Evolutionary conservation across 1,140 invertebrate genomes (phyloP).

Genomic region (Chironomus striatipennis): DNA sequence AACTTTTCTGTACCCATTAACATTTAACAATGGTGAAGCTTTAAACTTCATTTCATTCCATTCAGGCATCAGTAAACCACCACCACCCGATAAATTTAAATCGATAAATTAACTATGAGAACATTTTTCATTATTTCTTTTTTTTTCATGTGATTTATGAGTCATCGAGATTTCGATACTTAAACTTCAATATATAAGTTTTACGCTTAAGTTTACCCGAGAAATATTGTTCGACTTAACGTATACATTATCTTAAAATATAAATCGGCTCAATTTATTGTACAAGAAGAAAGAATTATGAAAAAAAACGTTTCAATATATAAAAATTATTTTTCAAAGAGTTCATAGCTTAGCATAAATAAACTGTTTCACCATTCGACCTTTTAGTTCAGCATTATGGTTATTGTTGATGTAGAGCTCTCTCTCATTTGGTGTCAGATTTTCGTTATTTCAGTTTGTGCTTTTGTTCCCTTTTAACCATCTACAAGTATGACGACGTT

Average conservation of each 20-base stretch:
- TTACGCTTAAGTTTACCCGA: too few relatives aligned
- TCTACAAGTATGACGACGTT: background rate
- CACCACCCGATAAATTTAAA: background rate
- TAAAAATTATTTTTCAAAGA: background rate
- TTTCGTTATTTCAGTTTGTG: background rate
- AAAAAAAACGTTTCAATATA: background rate
- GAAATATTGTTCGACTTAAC: background rate
- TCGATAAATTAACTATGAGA: background rate
- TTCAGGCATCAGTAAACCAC: background rate
- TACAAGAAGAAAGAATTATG: background rate
- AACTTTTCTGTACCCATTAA: too few relatives aligned
- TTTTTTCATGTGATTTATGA: background rate
- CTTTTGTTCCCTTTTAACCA: background rate
- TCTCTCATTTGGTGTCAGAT: constrained; percentile 10
- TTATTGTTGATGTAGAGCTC: constrained; percentile 5
- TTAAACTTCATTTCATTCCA: too few relatives aligned
- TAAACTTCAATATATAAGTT: background rate
- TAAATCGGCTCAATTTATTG: constrained; percentile 10
- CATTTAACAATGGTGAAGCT: too few relatives aligned
- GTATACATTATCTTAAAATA: background rate
- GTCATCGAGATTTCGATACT: background rate
- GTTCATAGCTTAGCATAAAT: constrained; percentile 8
- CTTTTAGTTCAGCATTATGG: background rate
- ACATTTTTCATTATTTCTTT: constrained; percentile 1
- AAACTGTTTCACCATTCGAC: constrained; percentile 6